Evolutionary conservation across 2,113 vertebrate species (phyloP), one percentile per base, ranked within the genome.

Genomic region (Pterophyllum scalare): DNA sequence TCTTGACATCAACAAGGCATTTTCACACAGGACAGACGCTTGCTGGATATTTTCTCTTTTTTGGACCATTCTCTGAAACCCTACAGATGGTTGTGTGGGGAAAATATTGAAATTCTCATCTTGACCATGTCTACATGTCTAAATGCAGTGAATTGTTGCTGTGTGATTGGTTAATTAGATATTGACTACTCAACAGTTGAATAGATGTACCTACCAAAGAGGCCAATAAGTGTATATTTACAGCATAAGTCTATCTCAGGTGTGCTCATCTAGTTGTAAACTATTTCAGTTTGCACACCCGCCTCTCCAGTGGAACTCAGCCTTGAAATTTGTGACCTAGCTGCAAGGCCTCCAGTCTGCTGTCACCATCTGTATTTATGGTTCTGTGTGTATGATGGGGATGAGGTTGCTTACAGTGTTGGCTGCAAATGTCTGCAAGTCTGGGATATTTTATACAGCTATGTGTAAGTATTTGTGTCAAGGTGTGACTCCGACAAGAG

Each of bases 371-470:
- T 17, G 40, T 46, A 26, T 26, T 67, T 49, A 24, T 26, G 40
- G 0, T n/a, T 74, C 19, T 75, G 59, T 57, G 52, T 75, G 70
- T 56, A 14, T 46, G 67, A 2, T 14, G 1, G 0, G 3, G 31
- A 28, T 56, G 31, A 0, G 49, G 79, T 79, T 75, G 79, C 76
- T 52, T 0, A 77, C 58, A 80, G 75, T 75, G 79, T 78, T 84
- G 85, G 40, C 75, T 79, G 61, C 40, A 35, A 83, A 81, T 81
- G 28, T 76, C 82, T 72, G 64, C 43, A 78, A 74, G 59, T 82
- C 3, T 2, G 15, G 61, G 40, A 80, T 59, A 65, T 77, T 88
- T 80, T 82, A 75, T 89, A 9, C 52, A 81, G 75, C 82, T 17
- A 7, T 72, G 59, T 75, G 28, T 35, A 20, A 22, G 26, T 67